These are phyloP conservation scores for Eupithecia dodoneata DNA, from an alignment of 2,888 invertebrate genomes.

Conservation along the genomic window DNA sequence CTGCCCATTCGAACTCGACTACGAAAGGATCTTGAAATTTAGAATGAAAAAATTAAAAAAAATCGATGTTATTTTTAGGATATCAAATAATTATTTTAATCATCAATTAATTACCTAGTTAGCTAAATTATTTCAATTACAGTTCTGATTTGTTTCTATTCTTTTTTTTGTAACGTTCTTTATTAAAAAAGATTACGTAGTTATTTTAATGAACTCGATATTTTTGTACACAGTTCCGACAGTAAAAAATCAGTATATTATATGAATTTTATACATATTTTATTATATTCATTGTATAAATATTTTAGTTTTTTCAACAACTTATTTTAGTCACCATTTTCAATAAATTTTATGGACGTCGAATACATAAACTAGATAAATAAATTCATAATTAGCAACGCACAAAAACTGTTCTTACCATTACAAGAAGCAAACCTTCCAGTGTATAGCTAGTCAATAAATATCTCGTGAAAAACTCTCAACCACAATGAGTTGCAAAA, in stretches of 20 bases:
- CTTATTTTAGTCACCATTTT: not conserved
- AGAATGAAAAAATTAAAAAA: no score
- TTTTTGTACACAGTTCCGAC: not conserved
- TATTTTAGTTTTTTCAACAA: no score
- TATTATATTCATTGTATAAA: no score
- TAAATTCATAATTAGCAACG: not conserved
- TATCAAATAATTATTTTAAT: no score
- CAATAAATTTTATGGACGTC: not conserved
- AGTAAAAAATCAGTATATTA: not conserved
- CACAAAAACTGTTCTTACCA: not conserved
- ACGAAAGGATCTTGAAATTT: not conserved
- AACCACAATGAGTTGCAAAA: slow-evolving; percentile 4
- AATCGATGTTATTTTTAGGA: not conserved
- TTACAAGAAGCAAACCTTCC: not conserved
- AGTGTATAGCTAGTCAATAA: not conserved
- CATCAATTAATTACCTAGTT: no score
- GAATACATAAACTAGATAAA: not conserved
- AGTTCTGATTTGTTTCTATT: no score
- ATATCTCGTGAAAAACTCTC: not conserved
- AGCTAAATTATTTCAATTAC: no score
- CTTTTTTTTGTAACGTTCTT: no score
- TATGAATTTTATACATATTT: no score
- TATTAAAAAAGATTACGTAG: no score
- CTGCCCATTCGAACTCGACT: not conserved
- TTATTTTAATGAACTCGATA: no score